These are phyloP conservation scores for Platycnemis pennipes DNA, from an alignment of 2,888 invertebrate genomes.

Conservation along the genomic window DNA sequence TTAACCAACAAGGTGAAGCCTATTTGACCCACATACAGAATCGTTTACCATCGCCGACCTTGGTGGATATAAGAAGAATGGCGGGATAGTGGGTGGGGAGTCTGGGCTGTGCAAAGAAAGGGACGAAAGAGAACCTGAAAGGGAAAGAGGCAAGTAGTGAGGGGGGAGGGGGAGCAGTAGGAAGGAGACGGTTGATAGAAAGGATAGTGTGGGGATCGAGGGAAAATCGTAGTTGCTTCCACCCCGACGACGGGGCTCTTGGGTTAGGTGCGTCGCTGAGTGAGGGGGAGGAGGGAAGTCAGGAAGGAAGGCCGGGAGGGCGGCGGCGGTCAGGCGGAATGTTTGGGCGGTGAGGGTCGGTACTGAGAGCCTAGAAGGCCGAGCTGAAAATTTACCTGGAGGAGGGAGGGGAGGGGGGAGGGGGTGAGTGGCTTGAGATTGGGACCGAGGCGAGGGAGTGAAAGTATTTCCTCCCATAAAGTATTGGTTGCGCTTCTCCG, in stretches of 20 bases:
- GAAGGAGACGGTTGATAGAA: conserved; percentile 27
- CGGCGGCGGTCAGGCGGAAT: conserved; percentile 1
- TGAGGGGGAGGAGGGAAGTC: background rate
- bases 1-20: background rate
- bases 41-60: conserved; percentile 42
- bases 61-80: background rate
- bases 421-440: background rate
- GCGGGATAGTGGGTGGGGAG: background rate
- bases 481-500: background rate
- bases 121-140: background rate
- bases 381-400: background rate
- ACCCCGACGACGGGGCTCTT: background rate
- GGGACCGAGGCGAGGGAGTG: background rate
- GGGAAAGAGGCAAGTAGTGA: background rate
- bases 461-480: conserved; percentile 13
- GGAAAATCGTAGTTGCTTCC: conserved; percentile 14
- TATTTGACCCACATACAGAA: conserved; percentile 51
- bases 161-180: background rate
- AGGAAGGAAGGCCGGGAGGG: background rate
- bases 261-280: too few relatives aligned
- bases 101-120: background rate
- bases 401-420: background rate
- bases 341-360: background rate
- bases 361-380: background rate
- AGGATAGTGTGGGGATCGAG: background rate